Percentiles rank a stretch among this genome's conserved stretches.
These are phyloP conservation scores for Turritopsis rubra DNA, from an alignment of 30 jellyfish, hydroid and myxozoan species.

Conservation along the genomic window DNA sequence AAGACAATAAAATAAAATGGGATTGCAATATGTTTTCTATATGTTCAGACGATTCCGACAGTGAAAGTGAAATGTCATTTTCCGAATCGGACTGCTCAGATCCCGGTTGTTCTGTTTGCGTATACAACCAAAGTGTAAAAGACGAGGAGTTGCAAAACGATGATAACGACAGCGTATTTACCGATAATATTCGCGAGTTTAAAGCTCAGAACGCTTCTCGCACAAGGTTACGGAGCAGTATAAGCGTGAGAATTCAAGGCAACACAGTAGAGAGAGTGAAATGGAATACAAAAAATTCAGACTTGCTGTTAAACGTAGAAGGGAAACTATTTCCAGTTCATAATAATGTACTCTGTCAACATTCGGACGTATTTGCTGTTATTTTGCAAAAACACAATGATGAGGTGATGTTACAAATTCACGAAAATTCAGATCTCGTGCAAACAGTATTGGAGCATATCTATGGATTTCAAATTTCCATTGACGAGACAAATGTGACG, in stretches of 20 bases:
- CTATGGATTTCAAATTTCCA: neutral
- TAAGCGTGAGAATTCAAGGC: neutral
- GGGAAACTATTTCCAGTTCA: conserved; percentile 22
- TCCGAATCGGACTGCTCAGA: conserved; percentile 17
- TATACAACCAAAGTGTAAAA: neutral
- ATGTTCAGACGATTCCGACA: neutral
- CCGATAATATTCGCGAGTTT: neutral
- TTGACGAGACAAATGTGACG: neutral
- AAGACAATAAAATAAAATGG: conserved; percentile 1
- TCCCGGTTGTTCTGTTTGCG: conserved; percentile 15
- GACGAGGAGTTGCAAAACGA: neutral
- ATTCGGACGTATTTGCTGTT: conserved; percentile 14
- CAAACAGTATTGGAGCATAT: neutral
- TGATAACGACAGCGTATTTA: neutral
- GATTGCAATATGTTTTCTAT: neutral
- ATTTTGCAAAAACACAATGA: neutral
- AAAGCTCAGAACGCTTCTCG: neutral
- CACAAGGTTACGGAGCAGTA: neutral
- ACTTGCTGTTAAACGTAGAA: conserved; percentile 1
- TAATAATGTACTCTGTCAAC: conserved; percentile 1
- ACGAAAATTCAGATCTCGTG: conserved; percentile 2
- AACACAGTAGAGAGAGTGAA: neutral
- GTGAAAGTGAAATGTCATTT: neutral
- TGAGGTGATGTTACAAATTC: conserved; percentile 1
- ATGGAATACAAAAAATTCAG: conserved; percentile 23